A percentile compares a stretch with the other conserved stretches of the same genome.
phyloP scores from a whole-genome alignment of 2,113 vertebrate genomes.

The Tiliqua scincoides region DNA sequence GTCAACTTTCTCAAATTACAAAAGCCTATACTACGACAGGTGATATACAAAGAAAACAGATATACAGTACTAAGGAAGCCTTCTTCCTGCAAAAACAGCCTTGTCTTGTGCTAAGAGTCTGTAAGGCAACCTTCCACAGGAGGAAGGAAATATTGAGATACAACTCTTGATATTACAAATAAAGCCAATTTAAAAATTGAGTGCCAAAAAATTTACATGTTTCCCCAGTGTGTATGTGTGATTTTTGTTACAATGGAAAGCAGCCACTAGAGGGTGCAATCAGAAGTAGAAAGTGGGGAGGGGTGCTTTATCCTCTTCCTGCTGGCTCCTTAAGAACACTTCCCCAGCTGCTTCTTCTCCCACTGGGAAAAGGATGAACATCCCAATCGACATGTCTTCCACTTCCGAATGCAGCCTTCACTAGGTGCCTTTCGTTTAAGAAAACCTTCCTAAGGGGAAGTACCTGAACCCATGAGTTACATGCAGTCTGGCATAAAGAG shows the following conservation, averaged over 20 bases:
- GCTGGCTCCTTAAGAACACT: neutral
- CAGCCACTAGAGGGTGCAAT: neutral
- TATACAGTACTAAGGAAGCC: no score
- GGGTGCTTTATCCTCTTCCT: neutral
- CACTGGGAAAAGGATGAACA: no score
- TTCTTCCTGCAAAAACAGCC: no score
- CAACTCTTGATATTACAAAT: neutral
- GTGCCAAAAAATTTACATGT: neutral
- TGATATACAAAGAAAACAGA: neutral
- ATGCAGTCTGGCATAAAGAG: neutral
- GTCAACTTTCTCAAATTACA: conserved; percentile 26
- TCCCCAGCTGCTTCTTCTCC: neutral
- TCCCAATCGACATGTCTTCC: neutral
- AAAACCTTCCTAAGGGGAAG: no score
- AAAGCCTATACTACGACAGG: conserved; percentile 28
- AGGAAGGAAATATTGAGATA: no score
- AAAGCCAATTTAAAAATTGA: neutral
- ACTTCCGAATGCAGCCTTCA: neutral
- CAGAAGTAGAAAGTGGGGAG: neutral
- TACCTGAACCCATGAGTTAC: neutral
- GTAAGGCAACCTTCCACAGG: no score
- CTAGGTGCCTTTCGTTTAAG: neutral
- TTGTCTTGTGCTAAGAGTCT: no score
- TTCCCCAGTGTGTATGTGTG: neutral
- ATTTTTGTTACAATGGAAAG: neutral